A percentile compares a stretch with the other conserved stretches of the same genome.
Evolutionary conservation across 2,113 vertebrate genomes (phyloP).

Genomic region (Ailuropoda melanoleuca): DNA sequence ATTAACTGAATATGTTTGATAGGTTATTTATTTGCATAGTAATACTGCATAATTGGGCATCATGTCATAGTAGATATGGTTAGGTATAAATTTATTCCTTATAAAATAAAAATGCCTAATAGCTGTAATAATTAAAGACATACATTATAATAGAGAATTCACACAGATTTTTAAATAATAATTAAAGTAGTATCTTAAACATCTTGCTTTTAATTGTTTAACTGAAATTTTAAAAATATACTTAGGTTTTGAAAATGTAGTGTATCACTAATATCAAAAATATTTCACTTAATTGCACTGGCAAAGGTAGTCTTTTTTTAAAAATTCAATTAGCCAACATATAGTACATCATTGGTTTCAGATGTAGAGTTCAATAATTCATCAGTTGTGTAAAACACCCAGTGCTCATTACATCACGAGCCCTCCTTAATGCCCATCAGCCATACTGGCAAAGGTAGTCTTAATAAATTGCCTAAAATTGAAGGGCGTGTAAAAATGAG

Average conservation of each 20-base stretch:
- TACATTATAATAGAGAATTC: background rate
- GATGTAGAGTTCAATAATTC: background rate
- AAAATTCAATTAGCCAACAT: background rate
- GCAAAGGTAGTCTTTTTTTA: background rate
- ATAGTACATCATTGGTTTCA: background rate
- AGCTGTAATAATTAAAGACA: constrained; percentile 29
- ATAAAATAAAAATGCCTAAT: background rate
- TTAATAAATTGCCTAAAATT: background rate
- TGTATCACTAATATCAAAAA: background rate
- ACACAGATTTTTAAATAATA: background rate
- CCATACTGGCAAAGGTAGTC: background rate
- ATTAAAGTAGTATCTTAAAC: constrained; percentile 8
- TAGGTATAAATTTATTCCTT: constrained; percentile 9
- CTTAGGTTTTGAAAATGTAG: background rate
- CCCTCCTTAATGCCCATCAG: background rate
- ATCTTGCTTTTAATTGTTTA: constrained; percentile 1
- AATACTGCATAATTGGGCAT: constrained; percentile 74
- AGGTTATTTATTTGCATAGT: constrained; percentile 72
- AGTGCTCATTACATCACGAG: background rate
- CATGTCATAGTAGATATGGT: constrained; percentile 61
- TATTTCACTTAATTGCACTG: background rate
- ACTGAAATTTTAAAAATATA: background rate
- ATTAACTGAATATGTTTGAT: constrained; percentile 75
- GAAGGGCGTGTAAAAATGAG: background rate
- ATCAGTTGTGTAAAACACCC: background rate